Percentiles rank a stretch among this genome's conserved stretches.
phyloP scores from a whole-genome alignment of 2,797 vertebrate species.

The Hydrocynus forskahlii region DNA sequence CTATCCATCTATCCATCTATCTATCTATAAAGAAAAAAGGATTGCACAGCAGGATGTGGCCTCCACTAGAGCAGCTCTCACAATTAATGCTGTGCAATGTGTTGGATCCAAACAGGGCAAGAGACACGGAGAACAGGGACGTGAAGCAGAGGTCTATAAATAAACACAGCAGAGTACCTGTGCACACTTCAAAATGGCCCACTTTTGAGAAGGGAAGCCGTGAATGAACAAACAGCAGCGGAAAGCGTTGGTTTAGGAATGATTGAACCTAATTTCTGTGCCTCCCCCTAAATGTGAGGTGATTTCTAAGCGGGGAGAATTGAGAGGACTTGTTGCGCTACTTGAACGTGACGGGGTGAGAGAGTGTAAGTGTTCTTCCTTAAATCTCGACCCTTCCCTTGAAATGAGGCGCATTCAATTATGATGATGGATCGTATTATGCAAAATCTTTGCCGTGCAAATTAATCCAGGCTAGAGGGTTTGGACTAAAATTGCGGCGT shows the following conservation, averaged over 20 bases:
- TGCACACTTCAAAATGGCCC: conserved; percentile 45
- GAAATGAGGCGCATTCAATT: background rate
- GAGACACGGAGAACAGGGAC: conserved; percentile 31
- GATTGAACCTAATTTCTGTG: background rate
- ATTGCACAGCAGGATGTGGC: background rate
- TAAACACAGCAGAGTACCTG: conserved; percentile 33
- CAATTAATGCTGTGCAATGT: background rate
- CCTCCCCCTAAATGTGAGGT: conserved; percentile 2
- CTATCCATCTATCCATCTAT: background rate
- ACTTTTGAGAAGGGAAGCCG: conserved; percentile 35
- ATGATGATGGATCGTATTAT: conserved; percentile 35
- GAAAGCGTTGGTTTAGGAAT: conserved; percentile 27
- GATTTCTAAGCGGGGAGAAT: background rate
- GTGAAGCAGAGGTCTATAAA: conserved; percentile 41
- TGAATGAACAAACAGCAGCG: conserved; percentile 8
- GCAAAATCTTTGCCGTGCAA: conserved; percentile 25
- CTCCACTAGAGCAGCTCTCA: background rate
- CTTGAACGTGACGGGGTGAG: background rate
- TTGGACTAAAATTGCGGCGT: conserved; percentile 29
- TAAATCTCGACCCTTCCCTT: conserved; percentile 8
- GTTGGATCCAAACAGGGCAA: background rate
- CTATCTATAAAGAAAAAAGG: background rate
- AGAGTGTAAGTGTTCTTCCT: conserved; percentile 6
- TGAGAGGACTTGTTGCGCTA: background rate
- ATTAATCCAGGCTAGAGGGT: conserved; percentile 12